Base-by-base conservation (phyloP, 2,113 vertebrate species). In the Arenaria interpres region DNA sequence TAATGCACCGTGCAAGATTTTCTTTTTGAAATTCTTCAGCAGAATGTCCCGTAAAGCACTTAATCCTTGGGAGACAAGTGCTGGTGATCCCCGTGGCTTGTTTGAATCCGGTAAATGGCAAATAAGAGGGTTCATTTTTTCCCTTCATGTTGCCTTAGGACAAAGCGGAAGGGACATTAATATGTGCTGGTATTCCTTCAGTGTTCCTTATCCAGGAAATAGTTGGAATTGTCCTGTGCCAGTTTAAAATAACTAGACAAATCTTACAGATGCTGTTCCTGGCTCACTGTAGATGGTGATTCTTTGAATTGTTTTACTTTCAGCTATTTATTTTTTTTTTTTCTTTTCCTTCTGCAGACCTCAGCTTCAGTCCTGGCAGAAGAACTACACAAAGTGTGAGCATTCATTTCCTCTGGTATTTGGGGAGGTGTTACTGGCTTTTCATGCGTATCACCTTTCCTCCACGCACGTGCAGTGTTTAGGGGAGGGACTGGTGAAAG, bases 381-480 rank as follows among this genome's bases (percentile, higher is more conserved):
- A 93, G 99, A 99, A 94, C 98, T 99, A 71, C 99, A 99, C 97
- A 99, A 99, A 98, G 98, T 99, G 99, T 99, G 98, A 99, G 99
- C 93, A 76, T 94, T 86, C 60, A 9, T 97, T 98, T 95, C 82
- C 56, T 62, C 39, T 87, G 53, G 84, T 95, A 28, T 94, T 4
- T 73, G 79, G 85, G 77, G 88, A 69, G 53, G 41, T 63, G 57
- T 76, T 64, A 13, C 32, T 67, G 62, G 24, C 22, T 72, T 30
- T 63, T 48, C 53, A 18, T 30, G 28, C 9, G 6, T 30, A 22
- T 46, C 50, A 6, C 60, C 66, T 67, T 59, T 75, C 33, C 56
- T 84, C n/a, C 16, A 0, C 0, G 8, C 54, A 15, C 0, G 0
- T 77, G 63, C 30, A 5, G 54, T 7, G 35, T 0, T 0, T 33